Evolutionary conservation across 2,888 invertebrate species (phyloP), one percentile per base, ranked within the genome.

Genomic region (Corbicula japonica): DNA sequence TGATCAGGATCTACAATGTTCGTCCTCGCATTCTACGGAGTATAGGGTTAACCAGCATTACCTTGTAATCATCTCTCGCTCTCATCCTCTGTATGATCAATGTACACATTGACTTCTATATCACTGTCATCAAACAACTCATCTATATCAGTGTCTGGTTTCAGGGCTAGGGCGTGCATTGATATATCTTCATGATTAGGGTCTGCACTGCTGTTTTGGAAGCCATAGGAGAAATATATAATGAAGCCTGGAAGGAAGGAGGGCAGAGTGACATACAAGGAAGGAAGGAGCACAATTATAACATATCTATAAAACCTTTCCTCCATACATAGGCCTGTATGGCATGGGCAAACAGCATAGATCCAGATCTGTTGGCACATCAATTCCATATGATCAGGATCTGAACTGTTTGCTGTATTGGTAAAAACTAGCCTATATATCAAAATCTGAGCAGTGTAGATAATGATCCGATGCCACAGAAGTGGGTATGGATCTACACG

Each of bases 211-310:
- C 93, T 93, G 86, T 92, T 80, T 86, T 90, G 85, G 30, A 93
- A 85, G 32, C 93, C 93, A 87, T 93, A 93, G 34, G 89, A 86
- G 86, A 93, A 93, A 80, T 93, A 93, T n/a, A 93, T 88, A n/a
- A 90, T 35, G 63, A 93, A 92, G 18, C 93, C 93, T 92, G 86
- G 30, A 86, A 86, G 35, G 41, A 38, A 62, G 28, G 23, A 38
- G 12, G 23, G 18, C 15, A 12, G 23, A 50, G 41, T 38, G 21
- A 35, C 56, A 34, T n/a, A 10, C 21, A 21, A 18, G 34, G n/a
- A n/a, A 18, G 32, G 30, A 56, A 15, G 35, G 18, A 32, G 56
- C n/a, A 56, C 18, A 10, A n/a, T 18, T 32, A 56, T 21, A 21
- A 32, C 21, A 21, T 5, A 32, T 15, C 18, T 34, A 21, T 32